Evolutionary conservation across 1,140 invertebrate species (phyloP), one percentile per base, ranked within the genome.

Genomic region (Drusus annulatus): DNA sequence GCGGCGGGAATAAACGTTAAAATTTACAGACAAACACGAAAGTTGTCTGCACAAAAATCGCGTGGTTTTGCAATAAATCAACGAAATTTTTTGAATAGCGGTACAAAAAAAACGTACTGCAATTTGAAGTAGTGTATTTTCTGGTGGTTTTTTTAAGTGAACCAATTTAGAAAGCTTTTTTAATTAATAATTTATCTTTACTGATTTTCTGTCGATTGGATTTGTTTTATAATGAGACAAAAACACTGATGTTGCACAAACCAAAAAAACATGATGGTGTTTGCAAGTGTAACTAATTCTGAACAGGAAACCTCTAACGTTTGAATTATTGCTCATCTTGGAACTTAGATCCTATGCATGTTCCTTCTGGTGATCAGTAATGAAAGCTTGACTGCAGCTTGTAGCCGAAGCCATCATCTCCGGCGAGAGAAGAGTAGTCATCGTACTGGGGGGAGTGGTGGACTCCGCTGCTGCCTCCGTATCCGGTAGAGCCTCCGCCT

Each of bases 351-450:
- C 68, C 68, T 75, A 75, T 17, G 15, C 15, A 65, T 65, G 15
- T 75, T 75, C n/a, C 71, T 52, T 50, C 25, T 17, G 71, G 69
- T 79, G 78, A 75, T 79, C 78, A 84, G 56, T 82, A 84, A 28
- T 78, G 78, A 62, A 81, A 81, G 80, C 69, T 82, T 21, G 78
- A 68, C 45, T 80, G 80, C 28, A 82, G 60, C 62, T 82, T 84
- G 80, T 84, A 84, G 19, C 83, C 83, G 4, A 36, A 23, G 28
- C 80, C 82, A 52, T 82, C 80, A 25, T 84, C 83, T 56, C 76
- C 80, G 31, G 78, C 50, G 25, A 84, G 56, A 5, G 78, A 56
- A n/a, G 68, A 63, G 74, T 82, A 84, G 68, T 84, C 83, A 23
- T 84, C 83, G 71, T 84, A 84, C 23, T 82, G 80, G 13, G 73